phyloP scores from a whole-genome alignment of 1,140 invertebrate species.

The Melanaphis sacchari region DNA sequence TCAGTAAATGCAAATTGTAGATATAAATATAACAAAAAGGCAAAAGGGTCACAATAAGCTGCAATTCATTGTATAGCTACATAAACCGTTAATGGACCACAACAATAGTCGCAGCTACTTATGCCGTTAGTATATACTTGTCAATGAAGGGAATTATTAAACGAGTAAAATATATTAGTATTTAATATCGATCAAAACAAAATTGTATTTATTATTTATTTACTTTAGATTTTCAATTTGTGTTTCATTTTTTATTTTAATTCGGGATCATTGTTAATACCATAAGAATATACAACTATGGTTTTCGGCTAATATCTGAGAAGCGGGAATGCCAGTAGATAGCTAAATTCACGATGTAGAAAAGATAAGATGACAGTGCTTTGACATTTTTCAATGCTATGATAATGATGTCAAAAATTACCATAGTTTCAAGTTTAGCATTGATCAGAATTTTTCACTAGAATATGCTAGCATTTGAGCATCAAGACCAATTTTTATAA shows the following conservation, averaged over 20 bases:
- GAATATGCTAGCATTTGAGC: no score
- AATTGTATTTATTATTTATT: neutral
- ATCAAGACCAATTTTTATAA: no score
- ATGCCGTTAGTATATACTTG: neutral
- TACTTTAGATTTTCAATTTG: neutral
- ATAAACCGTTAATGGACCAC: neutral
- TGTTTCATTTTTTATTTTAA: neutral
- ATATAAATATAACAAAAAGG: neutral
- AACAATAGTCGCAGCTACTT: neutral
- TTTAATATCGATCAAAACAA: neutral
- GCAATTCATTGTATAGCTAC: neutral
- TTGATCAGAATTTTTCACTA: no score
- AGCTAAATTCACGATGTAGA: no score
- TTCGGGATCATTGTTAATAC: neutral
- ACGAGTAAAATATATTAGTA: neutral
- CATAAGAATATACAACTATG: neutral
- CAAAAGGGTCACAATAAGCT: neutral
- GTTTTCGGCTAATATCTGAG: neutral
- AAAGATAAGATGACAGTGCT: no score
- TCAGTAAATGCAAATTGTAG: neutral
- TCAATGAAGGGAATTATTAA: neutral
- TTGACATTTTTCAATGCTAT: no score
- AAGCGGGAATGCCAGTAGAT: no score
- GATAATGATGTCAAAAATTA: no score
- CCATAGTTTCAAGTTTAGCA: no score